phyloP scores from a whole-genome alignment of 2,113 vertebrate species.

The Chauna torquata region DNA sequence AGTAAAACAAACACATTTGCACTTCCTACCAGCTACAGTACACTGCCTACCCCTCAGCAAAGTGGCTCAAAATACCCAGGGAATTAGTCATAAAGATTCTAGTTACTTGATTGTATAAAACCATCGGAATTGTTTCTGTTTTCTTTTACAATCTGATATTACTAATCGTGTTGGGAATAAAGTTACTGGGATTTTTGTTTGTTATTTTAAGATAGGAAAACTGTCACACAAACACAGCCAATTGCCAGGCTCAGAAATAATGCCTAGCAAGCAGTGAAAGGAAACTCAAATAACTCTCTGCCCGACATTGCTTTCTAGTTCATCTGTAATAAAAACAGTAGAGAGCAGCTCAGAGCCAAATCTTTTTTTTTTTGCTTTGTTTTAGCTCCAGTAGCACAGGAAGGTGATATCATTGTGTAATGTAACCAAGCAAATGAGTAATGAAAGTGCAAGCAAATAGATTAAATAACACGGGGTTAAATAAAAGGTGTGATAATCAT shows the following conservation, averaged over 20 bases:
- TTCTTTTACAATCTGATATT: not conserved
- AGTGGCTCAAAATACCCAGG: not conserved
- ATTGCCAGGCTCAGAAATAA: constrained; percentile 7
- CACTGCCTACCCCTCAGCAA: not conserved
- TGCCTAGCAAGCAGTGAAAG: constrained; percentile 11
- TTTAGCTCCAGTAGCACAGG: constrained; percentile 21
- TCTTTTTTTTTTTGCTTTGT: not conserved
- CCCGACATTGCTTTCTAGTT: not conserved
- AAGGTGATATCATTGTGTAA: constrained; percentile 48
- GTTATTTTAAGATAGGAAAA: constrained; percentile 43
- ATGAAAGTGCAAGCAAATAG: constrained; percentile 42
- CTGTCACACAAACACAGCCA: not conserved
- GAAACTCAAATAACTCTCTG: constrained; percentile 39
- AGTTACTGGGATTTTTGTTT: constrained; percentile 12
- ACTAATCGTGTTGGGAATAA: constrained; percentile 5
- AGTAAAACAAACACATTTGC: not conserved
- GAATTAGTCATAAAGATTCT: constrained; percentile 31
- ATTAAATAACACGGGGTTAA: constrained; percentile 40
- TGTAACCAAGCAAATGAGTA: constrained; percentile 17
- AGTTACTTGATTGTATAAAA: not conserved
- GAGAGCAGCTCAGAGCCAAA: constrained; percentile 29
- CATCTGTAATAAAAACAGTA: constrained; percentile 11
- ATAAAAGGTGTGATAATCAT: constrained; percentile 47
- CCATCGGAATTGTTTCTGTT: not conserved
- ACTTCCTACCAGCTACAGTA: not conserved